These are phyloP conservation scores for Neogobius melanostomus DNA, from an alignment of 2,113 vertebrate genomes.

Conservation along the genomic window DNA sequence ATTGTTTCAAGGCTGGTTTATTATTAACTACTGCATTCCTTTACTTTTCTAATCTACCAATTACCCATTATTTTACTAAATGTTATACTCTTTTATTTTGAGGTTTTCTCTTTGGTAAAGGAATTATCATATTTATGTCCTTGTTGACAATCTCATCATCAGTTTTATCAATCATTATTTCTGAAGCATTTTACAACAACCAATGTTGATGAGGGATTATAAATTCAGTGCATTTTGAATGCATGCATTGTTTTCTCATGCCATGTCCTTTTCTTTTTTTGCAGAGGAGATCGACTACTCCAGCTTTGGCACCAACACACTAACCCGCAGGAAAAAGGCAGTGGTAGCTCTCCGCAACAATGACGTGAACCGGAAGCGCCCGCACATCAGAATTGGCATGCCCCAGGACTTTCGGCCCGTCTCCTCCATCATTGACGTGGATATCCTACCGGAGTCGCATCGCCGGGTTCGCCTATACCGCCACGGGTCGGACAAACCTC, in stretches of 20 bases:
- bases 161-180: too few species aligned
- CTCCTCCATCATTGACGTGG: constrained; percentile 97
- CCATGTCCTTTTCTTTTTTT: constrained; percentile 14
- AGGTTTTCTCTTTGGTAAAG: too few species aligned
- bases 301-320: constrained; percentile 86
- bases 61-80: too few species aligned
- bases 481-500: constrained; percentile 91
- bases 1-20: neutral
- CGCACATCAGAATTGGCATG: constrained; percentile 92
- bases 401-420: constrained; percentile 96
- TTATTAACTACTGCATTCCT: neutral
- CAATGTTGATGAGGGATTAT: too few species aligned
- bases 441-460: constrained; percentile 95
- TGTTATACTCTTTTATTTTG: too few species aligned
- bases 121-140: neutral
- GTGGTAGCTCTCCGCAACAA: constrained; percentile 89
- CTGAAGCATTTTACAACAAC: too few species aligned
- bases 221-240: neutral
- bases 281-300: constrained; percentile 95
- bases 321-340: constrained; percentile 88
- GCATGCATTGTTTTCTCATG: neutral
- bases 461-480: constrained; percentile 91
- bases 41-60: too few species aligned
- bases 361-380: constrained; percentile 87
- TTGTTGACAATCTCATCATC: neutral